These are phyloP conservation scores for Vimba vimba DNA, from an alignment of 2,113 vertebrate species.

Conservation along the genomic window DNA sequence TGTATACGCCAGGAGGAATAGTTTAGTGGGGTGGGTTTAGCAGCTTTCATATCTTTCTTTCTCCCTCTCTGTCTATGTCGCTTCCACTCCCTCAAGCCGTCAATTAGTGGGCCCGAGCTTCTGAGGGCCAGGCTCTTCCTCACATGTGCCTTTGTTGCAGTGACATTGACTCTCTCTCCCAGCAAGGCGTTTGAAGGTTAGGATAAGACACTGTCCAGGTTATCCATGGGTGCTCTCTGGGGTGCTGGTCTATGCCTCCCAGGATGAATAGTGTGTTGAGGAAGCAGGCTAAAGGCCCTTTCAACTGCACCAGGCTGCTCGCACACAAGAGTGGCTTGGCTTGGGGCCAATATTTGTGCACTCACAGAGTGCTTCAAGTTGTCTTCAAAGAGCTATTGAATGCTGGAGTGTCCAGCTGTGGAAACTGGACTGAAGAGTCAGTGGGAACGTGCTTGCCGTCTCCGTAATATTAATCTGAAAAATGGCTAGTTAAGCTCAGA, in stretches of 20 bases:
- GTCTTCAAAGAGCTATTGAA: constrained; percentile 56
- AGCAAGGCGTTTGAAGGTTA: constrained; percentile 73
- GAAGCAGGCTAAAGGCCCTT: constrained; percentile 65
- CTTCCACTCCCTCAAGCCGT: constrained; percentile 72
- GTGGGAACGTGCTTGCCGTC: constrained; percentile 4
- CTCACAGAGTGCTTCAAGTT: constrained; percentile 56
- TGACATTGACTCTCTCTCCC: constrained; percentile 58
- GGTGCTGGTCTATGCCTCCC: constrained; percentile 67
- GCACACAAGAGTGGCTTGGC: constrained; percentile 54
- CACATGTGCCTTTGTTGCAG: constrained; percentile 73
- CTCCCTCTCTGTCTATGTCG: constrained; percentile 61
- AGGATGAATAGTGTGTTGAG: constrained; percentile 59
- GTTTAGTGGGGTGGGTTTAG: constrained; percentile 59
- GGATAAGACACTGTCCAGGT: constrained; percentile 75
- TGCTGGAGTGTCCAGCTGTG: constrained; percentile 47
- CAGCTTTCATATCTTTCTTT: constrained; percentile 67
- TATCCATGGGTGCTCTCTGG: constrained; percentile 71
- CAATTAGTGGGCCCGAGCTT: constrained; percentile 74
- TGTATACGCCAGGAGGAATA: constrained; percentile 51
- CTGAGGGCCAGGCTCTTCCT: constrained; percentile 68
- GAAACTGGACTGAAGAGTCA: constrained; percentile 51
- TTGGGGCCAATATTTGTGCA: constrained; percentile 56
- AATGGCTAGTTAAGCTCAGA: neutral
- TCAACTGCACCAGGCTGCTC: constrained; percentile 61
- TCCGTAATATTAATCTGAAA: constrained; percentile 6